These are phyloP conservation scores for Acrossocheilus wenchowensis DNA, from an alignment of 2,797 vertebrate genomes.

Conservation along the genomic window DNA sequence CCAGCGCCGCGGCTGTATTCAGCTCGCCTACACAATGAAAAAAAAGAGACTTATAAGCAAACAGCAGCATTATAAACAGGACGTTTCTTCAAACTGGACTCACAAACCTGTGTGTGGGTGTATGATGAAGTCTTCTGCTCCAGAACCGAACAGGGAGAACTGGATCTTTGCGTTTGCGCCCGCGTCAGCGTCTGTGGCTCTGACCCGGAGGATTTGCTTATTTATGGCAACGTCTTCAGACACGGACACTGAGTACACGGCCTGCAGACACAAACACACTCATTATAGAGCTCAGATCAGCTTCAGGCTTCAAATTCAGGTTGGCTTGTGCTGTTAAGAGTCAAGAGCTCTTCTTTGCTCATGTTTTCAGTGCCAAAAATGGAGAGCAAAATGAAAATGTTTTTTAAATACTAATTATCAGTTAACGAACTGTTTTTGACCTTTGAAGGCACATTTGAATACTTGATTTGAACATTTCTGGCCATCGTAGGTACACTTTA, in stretches of 20 bases:
- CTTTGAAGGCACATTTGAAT: not conserved
- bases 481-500: not conserved
- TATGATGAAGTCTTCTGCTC: conserved; percentile 89
- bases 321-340: not conserved
- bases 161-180: conserved; percentile 87
- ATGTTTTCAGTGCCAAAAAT: not conserved
- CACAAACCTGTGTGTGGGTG: conserved; percentile 86
- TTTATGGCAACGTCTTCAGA: conserved; percentile 88
- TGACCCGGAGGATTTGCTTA: conserved; percentile 84
- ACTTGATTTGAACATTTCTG: not conserved
- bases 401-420: not conserved
- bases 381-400: not conserved
- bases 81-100: not conserved
- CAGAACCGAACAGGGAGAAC: conserved; percentile 88
- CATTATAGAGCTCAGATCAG: not conserved
- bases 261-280: conserved; percentile 72
- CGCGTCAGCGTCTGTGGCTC: conserved; percentile 87
- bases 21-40: conserved; percentile 82
- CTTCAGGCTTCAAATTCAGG: not conserved
- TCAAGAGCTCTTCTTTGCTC: not conserved
- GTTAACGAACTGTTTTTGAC: not conserved
- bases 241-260: conserved; percentile 82
- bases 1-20: conserved; percentile 84
- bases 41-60: not conserved
- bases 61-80: not conserved